Conservation (phyloP, 1,140 invertebrate species). For the Drosophila sp. region DNA sequence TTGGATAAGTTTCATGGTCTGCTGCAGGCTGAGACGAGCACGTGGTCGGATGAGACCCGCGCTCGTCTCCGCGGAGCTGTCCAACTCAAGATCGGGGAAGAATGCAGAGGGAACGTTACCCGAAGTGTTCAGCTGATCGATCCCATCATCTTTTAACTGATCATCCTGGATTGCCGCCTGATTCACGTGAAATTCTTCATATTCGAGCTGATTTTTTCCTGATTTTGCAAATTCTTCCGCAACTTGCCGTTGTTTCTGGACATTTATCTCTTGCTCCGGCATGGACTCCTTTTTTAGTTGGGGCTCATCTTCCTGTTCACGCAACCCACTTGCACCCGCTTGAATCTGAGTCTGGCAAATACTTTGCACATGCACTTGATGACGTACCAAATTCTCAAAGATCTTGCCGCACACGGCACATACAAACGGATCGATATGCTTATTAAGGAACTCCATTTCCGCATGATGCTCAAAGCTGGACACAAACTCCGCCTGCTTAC, state of each 20-base stretch:
- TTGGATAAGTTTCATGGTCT: conserved; percentile 50
- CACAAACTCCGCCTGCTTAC: conserved; percentile 56
- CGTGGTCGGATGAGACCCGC: neutral
- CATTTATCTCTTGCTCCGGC: neutral
- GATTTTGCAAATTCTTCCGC: neutral
- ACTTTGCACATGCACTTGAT: conserved; percentile 58
- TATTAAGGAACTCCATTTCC: conserved; percentile 70
- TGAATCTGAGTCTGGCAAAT: conserved; percentile 34
- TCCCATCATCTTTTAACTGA: neutral
- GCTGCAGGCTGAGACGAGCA: conserved; percentile 41
- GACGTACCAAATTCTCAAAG: conserved; percentile 63
- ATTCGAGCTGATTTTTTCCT: neutral
- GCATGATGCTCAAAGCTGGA: conserved; percentile 61
- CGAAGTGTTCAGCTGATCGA: neutral
- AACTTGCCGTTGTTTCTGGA: neutral
- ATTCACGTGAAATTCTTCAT: neutral
- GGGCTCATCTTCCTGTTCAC: neutral
- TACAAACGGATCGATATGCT: conserved; percentile 75
- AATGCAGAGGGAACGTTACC: neutral
- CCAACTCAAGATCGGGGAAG: neutral
- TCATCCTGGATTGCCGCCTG: neutral
- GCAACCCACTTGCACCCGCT: neutral
- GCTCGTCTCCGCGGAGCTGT: neutral
- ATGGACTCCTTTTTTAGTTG: neutral
- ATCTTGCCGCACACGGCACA: conserved; percentile 69